These are phyloP conservation scores for Pipistrellus nathusii DNA, from an alignment of 2,797 vertebrate species.

Conservation along the genomic window DNA sequence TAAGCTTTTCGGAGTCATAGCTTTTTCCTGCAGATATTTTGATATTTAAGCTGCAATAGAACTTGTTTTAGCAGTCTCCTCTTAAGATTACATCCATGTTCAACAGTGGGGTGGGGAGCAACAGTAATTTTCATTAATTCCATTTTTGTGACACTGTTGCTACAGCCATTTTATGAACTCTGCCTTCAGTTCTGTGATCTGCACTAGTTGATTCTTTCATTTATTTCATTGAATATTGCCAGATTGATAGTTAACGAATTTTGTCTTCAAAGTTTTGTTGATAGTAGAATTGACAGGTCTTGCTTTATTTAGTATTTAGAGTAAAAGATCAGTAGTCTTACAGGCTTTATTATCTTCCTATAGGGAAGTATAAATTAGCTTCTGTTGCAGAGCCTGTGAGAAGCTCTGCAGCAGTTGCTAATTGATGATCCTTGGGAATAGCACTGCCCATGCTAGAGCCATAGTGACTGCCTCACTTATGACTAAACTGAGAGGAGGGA, in stretches of 20 bases:
- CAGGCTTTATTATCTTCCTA: not conserved
- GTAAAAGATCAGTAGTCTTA: not conserved
- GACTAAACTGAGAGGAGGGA: not conserved
- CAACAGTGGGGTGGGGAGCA: not conserved
- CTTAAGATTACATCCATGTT: not conserved
- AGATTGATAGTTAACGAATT: not conserved
- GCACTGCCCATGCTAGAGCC: not conserved
- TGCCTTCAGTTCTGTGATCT: not conserved
- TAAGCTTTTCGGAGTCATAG: constrained; percentile 10
- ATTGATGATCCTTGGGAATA: not conserved
- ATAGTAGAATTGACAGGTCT: not conserved
- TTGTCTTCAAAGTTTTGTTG: not conserved
- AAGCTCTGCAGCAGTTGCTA: not conserved
- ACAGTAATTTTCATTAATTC: not conserved
- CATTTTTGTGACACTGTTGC: not conserved
- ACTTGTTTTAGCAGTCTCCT: not conserved
- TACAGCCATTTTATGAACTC: not conserved
- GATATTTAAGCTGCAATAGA: not conserved
- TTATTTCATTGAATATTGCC: not conserved
- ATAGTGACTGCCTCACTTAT: not conserved
- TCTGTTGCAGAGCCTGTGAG: not conserved
- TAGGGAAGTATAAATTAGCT: not conserved
- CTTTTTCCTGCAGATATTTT: not conserved
- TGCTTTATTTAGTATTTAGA: constrained; percentile 2
- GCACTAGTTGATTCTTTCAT: not conserved